These are phyloP conservation scores for Mantis religiosa DNA, from an alignment of 2,888 invertebrate species.

Conservation along the genomic window DNA sequence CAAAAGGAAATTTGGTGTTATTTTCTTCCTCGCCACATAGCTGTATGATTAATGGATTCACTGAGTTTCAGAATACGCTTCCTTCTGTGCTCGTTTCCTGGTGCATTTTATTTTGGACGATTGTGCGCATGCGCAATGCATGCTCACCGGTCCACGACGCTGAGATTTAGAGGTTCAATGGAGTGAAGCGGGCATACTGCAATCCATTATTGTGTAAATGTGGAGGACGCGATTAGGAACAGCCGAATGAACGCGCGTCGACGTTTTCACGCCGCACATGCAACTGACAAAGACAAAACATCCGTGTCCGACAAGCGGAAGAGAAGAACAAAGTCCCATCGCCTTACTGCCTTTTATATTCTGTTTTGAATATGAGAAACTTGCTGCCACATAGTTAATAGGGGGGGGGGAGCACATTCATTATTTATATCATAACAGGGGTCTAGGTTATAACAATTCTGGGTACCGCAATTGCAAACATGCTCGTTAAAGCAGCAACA, in stretches of 20 bases:
- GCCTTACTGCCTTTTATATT: neutral
- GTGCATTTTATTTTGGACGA: neutral
- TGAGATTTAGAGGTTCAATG: neutral
- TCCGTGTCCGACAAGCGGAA: neutral
- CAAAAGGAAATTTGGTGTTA: neutral
- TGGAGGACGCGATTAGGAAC: neutral
- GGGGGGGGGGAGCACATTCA: too few species aligned
- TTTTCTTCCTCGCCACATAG: neutral
- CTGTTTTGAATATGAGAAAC: neutral
- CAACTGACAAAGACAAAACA: neutral
- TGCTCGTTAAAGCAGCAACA: too few species aligned
- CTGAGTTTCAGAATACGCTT: neutral
- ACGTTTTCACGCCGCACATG: neutral
- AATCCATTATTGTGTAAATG: neutral
- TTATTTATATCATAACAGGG: too few species aligned
- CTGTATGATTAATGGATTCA: neutral
- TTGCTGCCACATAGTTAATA: neutral
- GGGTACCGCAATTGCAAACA: too few species aligned
- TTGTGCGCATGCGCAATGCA: neutral
- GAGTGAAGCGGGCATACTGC: neutral
- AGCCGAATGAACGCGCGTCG: neutral
- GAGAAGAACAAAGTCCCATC: neutral
- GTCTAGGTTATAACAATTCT: too few species aligned
- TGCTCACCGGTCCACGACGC: neutral
- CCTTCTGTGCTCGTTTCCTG: neutral